phyloP scores from a whole-genome alignment of 35 echinoderm and acorn worm genomes.

The Apostichopus japonicus region DNA sequence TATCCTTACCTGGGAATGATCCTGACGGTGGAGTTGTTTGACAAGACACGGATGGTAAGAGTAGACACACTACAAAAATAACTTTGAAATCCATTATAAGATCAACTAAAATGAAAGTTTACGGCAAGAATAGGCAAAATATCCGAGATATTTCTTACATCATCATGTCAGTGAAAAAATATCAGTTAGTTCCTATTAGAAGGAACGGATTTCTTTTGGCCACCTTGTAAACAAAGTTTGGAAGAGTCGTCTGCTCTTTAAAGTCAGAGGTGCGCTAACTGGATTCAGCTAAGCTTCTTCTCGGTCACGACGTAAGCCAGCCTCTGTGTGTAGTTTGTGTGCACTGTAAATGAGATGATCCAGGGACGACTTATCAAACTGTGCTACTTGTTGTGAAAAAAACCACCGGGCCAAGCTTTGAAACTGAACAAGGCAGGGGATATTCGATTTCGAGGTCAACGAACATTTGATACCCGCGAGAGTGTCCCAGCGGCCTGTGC shows the following conservation, averaged over 20 bases:
- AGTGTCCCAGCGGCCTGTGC: neutral
- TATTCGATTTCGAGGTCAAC: conserved; percentile 4
- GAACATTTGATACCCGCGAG: neutral
- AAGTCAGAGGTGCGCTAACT: too few species aligned
- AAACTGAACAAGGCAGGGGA: neutral
- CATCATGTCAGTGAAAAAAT: neutral
- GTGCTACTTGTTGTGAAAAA: too few species aligned
- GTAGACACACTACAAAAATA: neutral
- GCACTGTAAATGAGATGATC: too few species aligned
- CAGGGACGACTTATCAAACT: too few species aligned
- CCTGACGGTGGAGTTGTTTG: neutral
- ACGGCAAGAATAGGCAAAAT: conserved; percentile 28
- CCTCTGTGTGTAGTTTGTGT: too few species aligned
- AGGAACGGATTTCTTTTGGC: too few species aligned
- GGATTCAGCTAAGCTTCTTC: too few species aligned
- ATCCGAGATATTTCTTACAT: conserved; percentile 8
- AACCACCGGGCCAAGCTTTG: too few species aligned
- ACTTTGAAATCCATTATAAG: conserved; percentile 31
- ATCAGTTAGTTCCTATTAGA: too few species aligned
- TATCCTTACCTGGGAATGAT: neutral
- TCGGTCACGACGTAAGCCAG: too few species aligned
- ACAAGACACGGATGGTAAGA: conserved; percentile 26
- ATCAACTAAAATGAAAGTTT: neutral
- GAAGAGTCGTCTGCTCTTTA: too few species aligned
- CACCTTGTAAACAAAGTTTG: too few species aligned